Evolutionary conservation across 2,888 invertebrate genomes (phyloP).

Genomic region (Agrochola litura): DNA sequence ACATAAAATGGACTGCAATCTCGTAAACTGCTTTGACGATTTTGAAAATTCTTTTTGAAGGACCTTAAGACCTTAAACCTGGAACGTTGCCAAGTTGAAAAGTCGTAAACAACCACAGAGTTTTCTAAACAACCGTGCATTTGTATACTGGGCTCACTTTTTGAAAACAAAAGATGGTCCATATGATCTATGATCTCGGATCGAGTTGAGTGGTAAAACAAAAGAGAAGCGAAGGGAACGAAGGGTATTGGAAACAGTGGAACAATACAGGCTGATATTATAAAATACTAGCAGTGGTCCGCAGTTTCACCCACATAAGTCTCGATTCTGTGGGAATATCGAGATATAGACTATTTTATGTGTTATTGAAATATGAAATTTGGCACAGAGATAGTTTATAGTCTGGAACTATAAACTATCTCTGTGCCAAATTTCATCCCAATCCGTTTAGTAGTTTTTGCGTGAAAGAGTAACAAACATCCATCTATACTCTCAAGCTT

Average conservation of each 20-base stretch:
- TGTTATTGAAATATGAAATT: too few relatives aligned
- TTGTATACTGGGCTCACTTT: background rate
- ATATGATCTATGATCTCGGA: background rate
- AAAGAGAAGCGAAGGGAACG: background rate
- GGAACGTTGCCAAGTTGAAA: background rate
- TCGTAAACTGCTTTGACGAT: slow-evolving; percentile 28
- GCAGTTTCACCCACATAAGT: too few relatives aligned
- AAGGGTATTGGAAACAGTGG: too few relatives aligned
- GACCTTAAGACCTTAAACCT: background rate
- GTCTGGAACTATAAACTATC: too few relatives aligned
- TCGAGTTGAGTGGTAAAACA: background rate
- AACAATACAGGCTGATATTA: background rate
- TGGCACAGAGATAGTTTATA: too few relatives aligned
- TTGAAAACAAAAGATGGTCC: background rate
- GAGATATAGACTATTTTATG: too few relatives aligned
- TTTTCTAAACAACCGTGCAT: background rate
- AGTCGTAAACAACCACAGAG: slow-evolving; percentile 1
- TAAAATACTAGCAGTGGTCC: background rate
- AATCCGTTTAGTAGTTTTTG: too few relatives aligned
- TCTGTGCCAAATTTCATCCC: too few relatives aligned
- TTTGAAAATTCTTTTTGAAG: slow-evolving; percentile 25
- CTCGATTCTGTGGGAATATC: too few relatives aligned
- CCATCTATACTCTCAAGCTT: too few relatives aligned
- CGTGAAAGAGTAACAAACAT: too few relatives aligned
- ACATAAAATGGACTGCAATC: slow-evolving; percentile 19